These are phyloP conservation scores for Galbula dea DNA, from an alignment of 2,113 vertebrate species.

Conservation along the genomic window DNA sequence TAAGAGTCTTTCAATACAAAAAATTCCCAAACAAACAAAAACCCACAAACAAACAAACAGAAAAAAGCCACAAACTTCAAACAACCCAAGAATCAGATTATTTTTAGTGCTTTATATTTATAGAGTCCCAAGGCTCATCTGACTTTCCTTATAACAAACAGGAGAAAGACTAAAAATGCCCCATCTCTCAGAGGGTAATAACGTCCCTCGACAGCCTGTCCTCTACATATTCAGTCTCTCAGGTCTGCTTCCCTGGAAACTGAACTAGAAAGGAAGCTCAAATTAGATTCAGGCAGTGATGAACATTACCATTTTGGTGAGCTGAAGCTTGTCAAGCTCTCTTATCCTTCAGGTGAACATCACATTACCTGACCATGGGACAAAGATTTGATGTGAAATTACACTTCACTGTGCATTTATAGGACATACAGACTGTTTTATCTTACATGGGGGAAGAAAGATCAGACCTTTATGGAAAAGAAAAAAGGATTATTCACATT, in stretches of 20 bases:
- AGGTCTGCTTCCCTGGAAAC: background rate
- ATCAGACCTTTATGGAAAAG: constrained; percentile 4
- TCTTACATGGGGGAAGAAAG: background rate
- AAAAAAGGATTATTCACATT: constrained; percentile 15
- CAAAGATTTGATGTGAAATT: constrained; percentile 58
- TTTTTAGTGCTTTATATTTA: background rate
- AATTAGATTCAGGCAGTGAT: constrained; percentile 43
- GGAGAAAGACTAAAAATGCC: background rate
- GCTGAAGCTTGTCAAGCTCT: constrained; percentile 47
- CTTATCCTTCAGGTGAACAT: constrained; percentile 23
- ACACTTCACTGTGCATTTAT: constrained; percentile 46
- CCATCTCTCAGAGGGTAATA: background rate
- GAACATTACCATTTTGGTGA: constrained; percentile 54
- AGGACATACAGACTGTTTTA: constrained; percentile 41
- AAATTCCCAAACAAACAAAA: background rate
- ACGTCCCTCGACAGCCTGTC: background rate
- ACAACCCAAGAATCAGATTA: background rate
- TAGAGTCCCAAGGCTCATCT: background rate
- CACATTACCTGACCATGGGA: background rate
- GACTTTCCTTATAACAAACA: background rate
- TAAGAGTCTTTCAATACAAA: background rate
- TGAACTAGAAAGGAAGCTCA: background rate
- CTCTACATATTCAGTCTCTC: background rate
- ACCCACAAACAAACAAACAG: background rate
- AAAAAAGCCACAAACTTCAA: background rate